Evolutionary conservation across 1,140 invertebrate genomes (phyloP), one percentile per base, ranked within the genome.

Genomic region (Calliphora vicina): DNA sequence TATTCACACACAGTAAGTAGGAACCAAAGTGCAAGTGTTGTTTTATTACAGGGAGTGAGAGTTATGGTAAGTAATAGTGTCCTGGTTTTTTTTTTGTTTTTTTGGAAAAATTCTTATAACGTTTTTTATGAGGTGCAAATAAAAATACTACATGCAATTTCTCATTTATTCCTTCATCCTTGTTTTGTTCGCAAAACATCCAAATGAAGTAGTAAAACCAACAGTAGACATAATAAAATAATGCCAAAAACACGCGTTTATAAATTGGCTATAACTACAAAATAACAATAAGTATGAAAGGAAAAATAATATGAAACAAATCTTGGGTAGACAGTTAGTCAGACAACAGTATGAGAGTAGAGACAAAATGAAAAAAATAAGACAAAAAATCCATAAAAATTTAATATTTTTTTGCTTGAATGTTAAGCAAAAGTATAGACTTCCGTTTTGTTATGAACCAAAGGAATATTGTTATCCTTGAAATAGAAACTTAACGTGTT

Each of bases 71-170:
- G 23, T 67, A 67, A 67, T 67, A 67, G n/a, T 67, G 61, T 67
- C 61, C 61, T 50, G 45, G 12, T 4, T 2, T 35, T 35, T 35
- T 35, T 35, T 35, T 35, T n/a, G n/a, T n/a, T n/a, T n/a, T n/a
- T 78, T 76, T 42, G 15, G 35, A 10, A 10, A 35, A 35, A 35
- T 35, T 35, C 4, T n/a, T n/a, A n/a, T n/a, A n/a, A n/a, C n/a
- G n/a, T 29, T 74, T 76, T 78, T 78, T 78, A 78, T 78, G 74
- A 78, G 74, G 74, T 78, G 74, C 74, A 78, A 78, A 78, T 78
- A 43, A 78, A 43, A 78, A 25, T 43, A n/a, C 61, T 20, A 67
- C n/a, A n/a, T n/a, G 61, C 61, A 67, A 23, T 67, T 67, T 23
- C 25, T 23, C 9, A 23, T 67, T 67, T 67, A 23, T 50, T 50